Evolutionary conservation across 2,888 invertebrate species (phyloP).

Genomic region (Bellardia pandia): DNA sequence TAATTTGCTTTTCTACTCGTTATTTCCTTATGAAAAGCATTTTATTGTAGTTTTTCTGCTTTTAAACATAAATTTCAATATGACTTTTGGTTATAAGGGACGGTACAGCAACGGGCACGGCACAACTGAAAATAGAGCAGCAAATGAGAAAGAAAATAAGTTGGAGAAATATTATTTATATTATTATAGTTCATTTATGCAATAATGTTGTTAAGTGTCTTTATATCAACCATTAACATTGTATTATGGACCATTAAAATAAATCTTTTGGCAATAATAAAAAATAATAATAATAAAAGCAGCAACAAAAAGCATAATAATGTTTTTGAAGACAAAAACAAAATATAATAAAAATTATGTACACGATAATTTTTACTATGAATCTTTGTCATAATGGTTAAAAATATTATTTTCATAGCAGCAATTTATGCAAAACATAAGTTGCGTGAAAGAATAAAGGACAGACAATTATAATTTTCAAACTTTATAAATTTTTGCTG

Average conservation of each 20-base stretch:
- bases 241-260: conserved; percentile 64
- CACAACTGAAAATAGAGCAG: conserved; percentile 41
- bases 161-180: conserved; percentile 12
- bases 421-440: not conserved
- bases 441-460: not conserved
- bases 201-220: conserved; percentile 63
- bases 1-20: conserved; percentile 26
- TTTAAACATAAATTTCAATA: conserved; percentile 5
- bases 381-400: not conserved
- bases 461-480: not conserved
- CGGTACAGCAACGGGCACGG: not conserved
- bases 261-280: conserved; percentile 62
- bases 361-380: not conserved
- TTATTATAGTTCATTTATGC: conserved; percentile 59
- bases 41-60: not conserved
- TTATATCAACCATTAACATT: conserved; percentile 63
- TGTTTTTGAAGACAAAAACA: conserved; percentile 32
- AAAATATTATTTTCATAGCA: not conserved
- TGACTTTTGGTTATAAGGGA: not conserved
- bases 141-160: conserved; percentile 4
- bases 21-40: not conserved
- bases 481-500: not conserved
- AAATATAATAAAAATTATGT: not conserved
- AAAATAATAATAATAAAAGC: conserved; percentile 29
- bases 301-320: not conserved